Percentiles rank a stretch among this genome's conserved stretches.
phyloP scores from a whole-genome alignment of 2,888 invertebrate genomes.

The Pomacea canaliculata region DNA sequence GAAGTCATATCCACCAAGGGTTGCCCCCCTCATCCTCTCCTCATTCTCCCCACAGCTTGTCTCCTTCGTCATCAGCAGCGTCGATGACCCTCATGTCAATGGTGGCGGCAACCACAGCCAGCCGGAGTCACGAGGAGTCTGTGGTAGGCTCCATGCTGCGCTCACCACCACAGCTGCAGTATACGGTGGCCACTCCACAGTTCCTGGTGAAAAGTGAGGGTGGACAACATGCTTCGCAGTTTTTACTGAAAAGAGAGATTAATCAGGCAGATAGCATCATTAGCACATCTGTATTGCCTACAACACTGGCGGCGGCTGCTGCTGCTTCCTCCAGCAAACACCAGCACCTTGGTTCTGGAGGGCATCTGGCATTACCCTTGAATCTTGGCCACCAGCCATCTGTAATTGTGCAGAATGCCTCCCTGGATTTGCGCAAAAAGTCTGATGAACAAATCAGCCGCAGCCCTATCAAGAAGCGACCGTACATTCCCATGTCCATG shows the following conservation, averaged over 20 bases:
- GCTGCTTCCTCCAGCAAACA: constrained; percentile 2
- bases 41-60: constrained; percentile 16
- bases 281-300: constrained; percentile 8
- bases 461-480: constrained; percentile 67
- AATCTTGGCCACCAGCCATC: constrained; percentile 38
- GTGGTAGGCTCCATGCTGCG: constrained; percentile 29
- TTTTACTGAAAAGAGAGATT: constrained; percentile 14
- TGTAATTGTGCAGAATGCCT: constrained; percentile 58
- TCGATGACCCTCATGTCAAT: constrained; percentile 20
- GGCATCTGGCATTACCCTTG: constrained; percentile 7
- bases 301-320: neutral
- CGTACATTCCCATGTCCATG: constrained; percentile 49
- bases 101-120: constrained; percentile 8
- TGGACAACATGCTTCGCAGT: constrained; percentile 2
- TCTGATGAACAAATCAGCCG: constrained; percentile 55
- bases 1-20: neutral
- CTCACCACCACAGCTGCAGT: constrained; percentile 28
- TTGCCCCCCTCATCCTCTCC: neutral
- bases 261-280: neutral
- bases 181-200: constrained; percentile 19
- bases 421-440: constrained; percentile 60
- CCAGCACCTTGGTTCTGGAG: neutral
- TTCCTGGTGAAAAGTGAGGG: constrained; percentile 19
- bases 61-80: constrained; percentile 23
- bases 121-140: constrained; percentile 11